Evolutionary conservation across 2,888 invertebrate genomes (phyloP), one percentile per base, ranked within the genome.

Genomic region (Melinopterus prodromus): DNA sequence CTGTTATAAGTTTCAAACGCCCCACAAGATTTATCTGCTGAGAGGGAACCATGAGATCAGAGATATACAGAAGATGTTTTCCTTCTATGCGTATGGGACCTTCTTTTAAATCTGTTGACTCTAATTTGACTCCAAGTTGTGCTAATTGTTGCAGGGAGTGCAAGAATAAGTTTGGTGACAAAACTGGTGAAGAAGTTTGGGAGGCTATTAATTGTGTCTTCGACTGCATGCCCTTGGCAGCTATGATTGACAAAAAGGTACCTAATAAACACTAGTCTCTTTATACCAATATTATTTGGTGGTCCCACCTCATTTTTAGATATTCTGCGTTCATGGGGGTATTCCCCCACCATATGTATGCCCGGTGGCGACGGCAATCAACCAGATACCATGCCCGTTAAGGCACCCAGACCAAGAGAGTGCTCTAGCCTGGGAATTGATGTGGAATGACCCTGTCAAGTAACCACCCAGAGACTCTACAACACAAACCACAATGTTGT

Each of bases 281-380:
- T 14, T 72, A 7, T 37, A 78, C n/a, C 16, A 38, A n/a, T 69
- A 79, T 71, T 74, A 71, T 74, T 16, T 36, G 6, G n/a, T 36
- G 6, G n/a, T 36, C 2, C 26, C n/a, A 9, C 3, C 14, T 5
- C 71, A 35, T 76, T 85, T 84, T 5, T 85, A 94, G 93, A 91
- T 95, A 77, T 95, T 95, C 86, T 95, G 95, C 88, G 94, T 94
- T 80, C 95, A 95, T 87, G 95, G 95, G 15, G 95, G 95, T 6
- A 94, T 95, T 80, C 95, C 95, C 0, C 93, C 94, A 0, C 93
- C 93, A 1, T 93, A 91, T 92, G 89, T 93, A 81, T 93, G 93
- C 83, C 93, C 93, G 0, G 90, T 91, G 36, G 90, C 93, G 70
- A 88, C 91, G 1, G 92, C 92, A 14, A 93, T 95, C 53, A 93